These are phyloP conservation scores for Catamblyrhynchus diadema DNA, from an alignment of 2,797 vertebrate species.

Conservation along the genomic window DNA sequence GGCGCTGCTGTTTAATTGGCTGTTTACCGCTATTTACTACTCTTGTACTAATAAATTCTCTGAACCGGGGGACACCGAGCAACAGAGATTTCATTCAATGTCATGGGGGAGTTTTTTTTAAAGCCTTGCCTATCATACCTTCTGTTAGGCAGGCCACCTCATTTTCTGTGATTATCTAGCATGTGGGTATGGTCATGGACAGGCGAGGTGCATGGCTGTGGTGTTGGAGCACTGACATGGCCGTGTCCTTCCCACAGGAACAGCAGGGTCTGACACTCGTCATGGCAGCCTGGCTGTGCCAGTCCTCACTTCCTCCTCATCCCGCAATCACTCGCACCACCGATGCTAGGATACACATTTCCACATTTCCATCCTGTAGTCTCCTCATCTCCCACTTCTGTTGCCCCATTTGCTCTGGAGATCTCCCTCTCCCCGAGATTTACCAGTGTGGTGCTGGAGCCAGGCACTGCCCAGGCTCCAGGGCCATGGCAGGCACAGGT, in stretches of 20 bases:
- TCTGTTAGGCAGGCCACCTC: fast-evolving
- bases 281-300: fast-evolving
- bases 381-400: not conserved
- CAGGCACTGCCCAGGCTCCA: not conserved
- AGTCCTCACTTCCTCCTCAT: fast-evolving
- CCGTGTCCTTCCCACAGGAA: fast-evolving
- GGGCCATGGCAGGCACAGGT: fast-evolving
- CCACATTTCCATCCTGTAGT: not conserved
- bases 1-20: fast-evolving
- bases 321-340: not conserved
- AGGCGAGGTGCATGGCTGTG: fast-evolving
- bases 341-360: not conserved
- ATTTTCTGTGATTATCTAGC: not conserved
- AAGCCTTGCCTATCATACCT: fast-evolving
- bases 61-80: too few relatives aligned
- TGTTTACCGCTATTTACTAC: fast-evolving
- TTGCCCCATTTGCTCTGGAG: not conserved
- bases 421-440: fast-evolving
- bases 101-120: not conserved
- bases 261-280: not conserved
- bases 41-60: not conserved
- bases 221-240: fast-evolving
- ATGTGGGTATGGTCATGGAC: fast-evolving
- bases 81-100: not conserved
- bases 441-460: fast-evolving